Base-by-base conservation (phyloP, 1,140 invertebrate genomes). In the Amyelois transitella region DNA sequence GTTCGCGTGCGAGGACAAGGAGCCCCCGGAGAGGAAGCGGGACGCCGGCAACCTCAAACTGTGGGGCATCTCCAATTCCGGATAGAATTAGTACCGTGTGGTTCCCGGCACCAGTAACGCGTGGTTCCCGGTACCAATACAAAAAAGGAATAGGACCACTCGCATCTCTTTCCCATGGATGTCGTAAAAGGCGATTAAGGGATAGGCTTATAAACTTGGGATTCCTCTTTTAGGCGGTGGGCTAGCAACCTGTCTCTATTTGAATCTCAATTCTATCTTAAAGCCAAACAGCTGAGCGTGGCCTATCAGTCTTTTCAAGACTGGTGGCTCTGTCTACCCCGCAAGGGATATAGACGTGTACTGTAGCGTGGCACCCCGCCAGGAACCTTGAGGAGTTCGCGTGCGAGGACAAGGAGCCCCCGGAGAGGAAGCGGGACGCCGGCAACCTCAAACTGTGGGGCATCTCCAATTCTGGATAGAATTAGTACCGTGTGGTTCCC, bases 341-440 rank as follows among this genome's bases (percentile, higher is more conserved):
- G n/a, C n/a, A n/a, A n/a, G n/a, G n/a, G n/a, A n/a, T n/a, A n/a
- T 96, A 97, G 0, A 98, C 97, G 3, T 99, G 99, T 81, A 98
- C n/a, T n/a, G 45, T 28, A 10, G 10, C 10, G 5, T 28, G 5
- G 10, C 25, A 5, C 10, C 25, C 10, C 5, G 10, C 10, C 5
- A 5, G 25, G 25, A 6, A 28, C 25, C 25, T 99, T 17, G 84
- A 98, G 28, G 98, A 97, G 1, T 99, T 96, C 88, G 97, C 97
- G 1, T 99, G 97, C 85, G 97, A 99, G 82, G 98, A 99, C 80
- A 96, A 97, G 86, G 94, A 96, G 69, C 89, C 91, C 54, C 88
- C 90, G 4, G 95, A 97, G 54, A 87, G 96, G 58, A 96, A 97
- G 77, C 89, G 96, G 51, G 97, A 98, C 85, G 94, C 95, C 8